Base-by-base conservation (phyloP, 1,140 invertebrate genomes). In the Neuroterus valhalla region DNA sequence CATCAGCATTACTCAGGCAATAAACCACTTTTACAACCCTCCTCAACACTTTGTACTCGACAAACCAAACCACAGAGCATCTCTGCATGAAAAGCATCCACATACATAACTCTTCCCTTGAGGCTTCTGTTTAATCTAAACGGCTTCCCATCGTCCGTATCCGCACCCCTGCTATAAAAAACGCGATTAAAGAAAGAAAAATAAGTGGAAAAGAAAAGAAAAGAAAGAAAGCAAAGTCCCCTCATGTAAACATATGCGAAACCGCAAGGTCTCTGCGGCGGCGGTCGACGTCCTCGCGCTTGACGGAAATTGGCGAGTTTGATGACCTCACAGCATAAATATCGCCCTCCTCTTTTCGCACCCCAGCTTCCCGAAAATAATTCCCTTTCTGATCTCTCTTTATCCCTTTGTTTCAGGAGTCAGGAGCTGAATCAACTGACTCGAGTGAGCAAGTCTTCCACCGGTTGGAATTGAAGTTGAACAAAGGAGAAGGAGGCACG, bases 31-130 rank as follows among this genome's bases (percentile, higher is more conserved):
- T 62, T 62, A 62, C 31, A 38, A 26, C 21, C 55, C 55, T 62
- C 15, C 55, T 62, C 26, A n/a, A 62, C 55, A 62, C 55, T 62
- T 62, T 26, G 26, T 31, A 38, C 55, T 62, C 55, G 23, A n/a
- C 55, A 62, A 62, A 62, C 23, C 15, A 62, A 38, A 62, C 55
- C 55, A 62, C 55, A 62, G 26, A 62, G 31, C 14, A n/a, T 5
- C 55, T 62, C 55, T 14, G 23, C 12, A 62, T 62, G 55, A 62
- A 62, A 62, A 62, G 31, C 55, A 62, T 62, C 12, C 26, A 31
- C 55, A 62, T 62, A n/a, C 55, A 62, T 62, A 62, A 62, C 23
- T 62, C 55, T 62, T 23, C 55, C 55, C 55, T 26, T n/a, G 23
- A 26, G 55, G 55, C 55, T 62, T 62, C 55, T 26, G 55, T 23